Evolutionary conservation across 2,888 invertebrate species (phyloP), one percentile per base, ranked within the genome.

Genomic region (Hermaeophaga mercurialis): DNA sequence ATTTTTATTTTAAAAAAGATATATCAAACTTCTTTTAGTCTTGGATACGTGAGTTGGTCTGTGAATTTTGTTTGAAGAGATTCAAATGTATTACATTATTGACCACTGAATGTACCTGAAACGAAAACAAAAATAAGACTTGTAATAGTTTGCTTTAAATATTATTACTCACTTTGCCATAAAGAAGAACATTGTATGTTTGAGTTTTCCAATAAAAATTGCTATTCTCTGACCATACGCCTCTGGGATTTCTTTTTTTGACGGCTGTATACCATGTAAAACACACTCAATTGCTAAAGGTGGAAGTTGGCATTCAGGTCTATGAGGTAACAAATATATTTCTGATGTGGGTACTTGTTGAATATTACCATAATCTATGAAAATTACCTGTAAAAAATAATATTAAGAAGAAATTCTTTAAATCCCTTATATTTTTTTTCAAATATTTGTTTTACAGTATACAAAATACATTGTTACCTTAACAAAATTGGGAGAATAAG

Each of bases 341-440:
- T 80, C 80, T 44, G 76, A 69, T 46, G 72, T 63, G 46, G 73
- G 69, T 24, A 88, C 76, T 34, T 78, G 75, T 0, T 77, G 81
- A 12, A 73, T 78, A 65, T 85, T 84, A 11, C 95, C 95, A 74
- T 84, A 89, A 78, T 96, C 95, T 46, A 94, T 84, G 73, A 88
- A 93, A 47, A 84, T 80, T 3, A 94, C 84, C 84, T 88, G 73
- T 22, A 72, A 71, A 36, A 31, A 17, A 12, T 22, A 22, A n/a
- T n/a, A n/a, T n/a, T n/a, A n/a, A n/a, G n/a, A n/a, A n/a, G n/a
- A n/a, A n/a, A n/a, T n/a, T n/a, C n/a, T n/a, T n/a, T n/a, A n/a
- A n/a, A n/a, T n/a, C n/a, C n/a, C n/a, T n/a, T n/a, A n/a, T n/a
- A n/a, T n/a, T n/a, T n/a, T n/a, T n/a, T n/a, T n/a, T n/a, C n/a